These are phyloP conservation scores for Tamandua tetradactyla DNA, from an alignment of 2,797 vertebrate genomes.

Conservation along the genomic window DNA sequence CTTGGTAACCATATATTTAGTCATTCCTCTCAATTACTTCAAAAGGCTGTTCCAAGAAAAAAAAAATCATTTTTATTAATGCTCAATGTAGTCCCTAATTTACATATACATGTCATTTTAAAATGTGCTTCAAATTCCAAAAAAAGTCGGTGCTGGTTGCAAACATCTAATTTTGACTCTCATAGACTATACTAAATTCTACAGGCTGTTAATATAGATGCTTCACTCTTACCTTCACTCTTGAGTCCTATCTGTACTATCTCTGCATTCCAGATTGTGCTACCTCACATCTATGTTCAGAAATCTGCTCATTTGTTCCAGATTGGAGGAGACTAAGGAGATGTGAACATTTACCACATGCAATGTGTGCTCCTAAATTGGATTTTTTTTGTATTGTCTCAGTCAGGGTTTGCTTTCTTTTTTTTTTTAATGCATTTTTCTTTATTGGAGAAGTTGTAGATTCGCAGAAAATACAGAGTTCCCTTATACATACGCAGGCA, in stretches of 20 bases:
- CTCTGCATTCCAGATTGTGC: background rate
- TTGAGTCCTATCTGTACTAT: background rate
- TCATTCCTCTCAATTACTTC: constrained; percentile 47
- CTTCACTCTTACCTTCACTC: background rate
- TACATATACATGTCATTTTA: background rate
- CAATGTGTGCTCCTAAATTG: background rate
- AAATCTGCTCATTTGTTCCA: constrained; percentile 32
- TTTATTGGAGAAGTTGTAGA: too few species aligned
- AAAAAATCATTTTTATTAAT: background rate
- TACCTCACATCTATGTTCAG: background rate
- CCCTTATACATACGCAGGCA: too few species aligned
- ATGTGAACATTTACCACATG: background rate
- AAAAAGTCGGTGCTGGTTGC: background rate
- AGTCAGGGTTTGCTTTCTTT: too few species aligned
- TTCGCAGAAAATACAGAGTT: too few species aligned
- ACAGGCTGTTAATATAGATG: background rate
- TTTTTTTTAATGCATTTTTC: too few species aligned
- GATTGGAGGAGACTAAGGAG: constrained; percentile 4
- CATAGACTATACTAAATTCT: background rate
- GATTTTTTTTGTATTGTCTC: background rate
- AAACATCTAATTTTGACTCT: constrained; percentile 16
- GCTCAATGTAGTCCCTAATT: background rate
- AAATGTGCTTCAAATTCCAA: constrained; percentile 11
- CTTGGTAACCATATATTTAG: background rate
- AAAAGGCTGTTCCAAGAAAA: background rate